Percentiles rank a stretch among this genome's conserved stretches.
Conservation (phyloP, 1,140 invertebrate genomes). For the Lepidostoma basale region DNA sequence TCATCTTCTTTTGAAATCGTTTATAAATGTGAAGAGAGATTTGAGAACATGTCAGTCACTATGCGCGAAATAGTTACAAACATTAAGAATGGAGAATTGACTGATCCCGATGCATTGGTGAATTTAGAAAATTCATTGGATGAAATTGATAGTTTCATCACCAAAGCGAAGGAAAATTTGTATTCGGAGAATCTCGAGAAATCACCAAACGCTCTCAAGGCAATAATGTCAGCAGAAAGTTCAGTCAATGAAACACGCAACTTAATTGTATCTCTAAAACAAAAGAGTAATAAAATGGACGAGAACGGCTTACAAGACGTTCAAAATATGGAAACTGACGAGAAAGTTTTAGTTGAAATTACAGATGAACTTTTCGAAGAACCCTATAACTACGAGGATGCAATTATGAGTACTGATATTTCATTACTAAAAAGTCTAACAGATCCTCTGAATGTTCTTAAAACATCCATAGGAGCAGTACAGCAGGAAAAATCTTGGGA, state of each 20-base stretch:
- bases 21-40: neutral
- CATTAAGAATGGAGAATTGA: neutral
- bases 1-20: too few species aligned
- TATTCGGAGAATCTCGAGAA: neutral
- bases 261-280: neutral
- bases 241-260: neutral
- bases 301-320: neutral
- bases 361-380: neutral
- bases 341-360: neutral
- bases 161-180: neutral
- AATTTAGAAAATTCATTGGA: neutral
- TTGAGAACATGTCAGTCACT: neutral
- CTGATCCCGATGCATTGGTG: neutral
- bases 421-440: conserved; percentile 45
- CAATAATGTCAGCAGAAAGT: neutral
- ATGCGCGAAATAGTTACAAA: neutral
- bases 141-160: neutral
- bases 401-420: neutral
- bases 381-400: neutral
- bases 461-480: conserved; percentile 44
- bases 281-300: neutral
- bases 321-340: neutral
- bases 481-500: conserved; percentile 46
- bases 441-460: conserved; percentile 46
- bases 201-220: neutral